A percentile compares a stretch with the other conserved stretches of the same genome.
phyloP scores from a whole-genome alignment of 2,113 vertebrate species.

The Calyptommatus sinebrachiatus region DNA sequence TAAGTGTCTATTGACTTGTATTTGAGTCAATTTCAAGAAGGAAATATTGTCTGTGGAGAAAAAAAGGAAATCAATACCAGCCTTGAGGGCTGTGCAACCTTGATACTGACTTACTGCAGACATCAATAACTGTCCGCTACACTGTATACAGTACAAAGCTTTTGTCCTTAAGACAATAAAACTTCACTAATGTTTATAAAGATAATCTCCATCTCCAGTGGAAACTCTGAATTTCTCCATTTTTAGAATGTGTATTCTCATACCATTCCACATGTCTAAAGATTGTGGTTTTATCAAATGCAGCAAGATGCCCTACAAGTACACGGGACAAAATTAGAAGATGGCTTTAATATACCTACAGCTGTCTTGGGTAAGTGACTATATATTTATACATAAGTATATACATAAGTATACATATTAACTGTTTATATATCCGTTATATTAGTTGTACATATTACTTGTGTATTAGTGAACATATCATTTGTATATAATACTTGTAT shows the following conservation, averaged over 20 bases:
- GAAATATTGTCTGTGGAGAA: constrained; percentile 46
- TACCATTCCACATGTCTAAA: rapidly evolving
- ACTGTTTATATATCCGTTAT: too few relatives aligned
- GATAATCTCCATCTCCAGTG: constrained; percentile 23
- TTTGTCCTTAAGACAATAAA: neutral
- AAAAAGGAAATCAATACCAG: constrained; percentile 54
- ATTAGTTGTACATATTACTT: too few relatives aligned
- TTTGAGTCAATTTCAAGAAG: constrained; percentile 49
- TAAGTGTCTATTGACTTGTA: constrained; percentile 48
- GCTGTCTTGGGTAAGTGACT: too few relatives aligned
- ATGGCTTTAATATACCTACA: too few relatives aligned
- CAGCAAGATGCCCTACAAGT: too few relatives aligned
- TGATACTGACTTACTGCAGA: constrained; percentile 58
- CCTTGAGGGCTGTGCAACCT: constrained; percentile 58
- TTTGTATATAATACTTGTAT: too few relatives aligned
- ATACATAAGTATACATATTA: too few relatives aligned
- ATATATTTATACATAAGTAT: too few relatives aligned
- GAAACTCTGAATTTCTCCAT: neutral
- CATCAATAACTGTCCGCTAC: constrained; percentile 43
- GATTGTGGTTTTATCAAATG: too few relatives aligned
- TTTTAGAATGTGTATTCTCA: neutral
- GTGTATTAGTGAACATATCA: too few relatives aligned
- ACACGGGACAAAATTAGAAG: too few relatives aligned
- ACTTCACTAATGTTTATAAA: constrained; percentile 33
- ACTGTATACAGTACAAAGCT: neutral